A percentile compares a stretch with the other conserved stretches of the same genome.
Evolutionary conservation across 2,888 invertebrate species (phyloP).

Genomic region (Melinopterus prodromus): DNA sequence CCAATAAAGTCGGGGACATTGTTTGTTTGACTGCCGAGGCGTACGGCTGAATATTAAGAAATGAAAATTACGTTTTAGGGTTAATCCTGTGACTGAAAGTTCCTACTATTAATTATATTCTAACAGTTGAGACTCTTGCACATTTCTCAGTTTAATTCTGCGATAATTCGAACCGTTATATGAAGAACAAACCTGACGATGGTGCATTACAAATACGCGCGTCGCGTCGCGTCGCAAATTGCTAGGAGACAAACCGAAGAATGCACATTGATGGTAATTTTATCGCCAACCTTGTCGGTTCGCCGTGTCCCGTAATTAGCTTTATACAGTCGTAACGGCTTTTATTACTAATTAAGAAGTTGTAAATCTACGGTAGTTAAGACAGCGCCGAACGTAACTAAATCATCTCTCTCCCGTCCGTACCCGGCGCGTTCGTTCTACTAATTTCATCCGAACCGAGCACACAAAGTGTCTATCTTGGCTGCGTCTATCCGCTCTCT

Average conservation of each 20-base stretch:
- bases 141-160: too few species aligned
- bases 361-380: slow-evolving; percentile 4
- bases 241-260: not conserved
- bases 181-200: not conserved
- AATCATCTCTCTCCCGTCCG: not conserved
- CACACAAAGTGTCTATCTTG: not conserved
- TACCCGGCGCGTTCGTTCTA: not conserved
- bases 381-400: not conserved
- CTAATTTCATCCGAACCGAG: not conserved
- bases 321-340: not conserved
- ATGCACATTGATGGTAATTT: slow-evolving; percentile 4
- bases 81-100: too few species aligned
- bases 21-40: too few species aligned
- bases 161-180: too few species aligned
- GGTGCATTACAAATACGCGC: not conserved
- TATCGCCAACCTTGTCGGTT: not conserved
- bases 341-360: slow-evolving; percentile 4
- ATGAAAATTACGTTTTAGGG: too few species aligned
- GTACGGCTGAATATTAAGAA: too few species aligned
- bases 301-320: slow-evolving; percentile 4
- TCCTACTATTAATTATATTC: too few species aligned
- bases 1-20: too few species aligned
- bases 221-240: not conserved
- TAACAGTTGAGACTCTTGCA: too few species aligned
- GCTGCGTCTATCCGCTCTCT: not conserved